Percentiles rank a stretch among this genome's conserved stretches.
Conservation (phyloP, 2,888 invertebrate genomes). For the Drosophila meridionalis region DNA sequence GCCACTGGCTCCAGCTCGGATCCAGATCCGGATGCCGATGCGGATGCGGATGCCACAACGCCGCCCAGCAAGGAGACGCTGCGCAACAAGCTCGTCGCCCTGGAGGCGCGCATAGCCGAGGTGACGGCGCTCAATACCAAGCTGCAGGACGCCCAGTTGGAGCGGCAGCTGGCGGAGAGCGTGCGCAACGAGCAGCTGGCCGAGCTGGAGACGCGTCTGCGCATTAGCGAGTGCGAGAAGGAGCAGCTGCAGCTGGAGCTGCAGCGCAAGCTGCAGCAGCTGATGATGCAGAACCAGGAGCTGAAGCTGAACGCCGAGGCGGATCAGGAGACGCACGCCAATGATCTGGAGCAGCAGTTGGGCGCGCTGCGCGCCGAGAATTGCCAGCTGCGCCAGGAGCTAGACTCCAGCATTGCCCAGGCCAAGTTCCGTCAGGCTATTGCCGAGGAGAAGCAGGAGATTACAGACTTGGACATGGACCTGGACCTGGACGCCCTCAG, state of each 20-base stretch:
- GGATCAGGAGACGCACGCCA: conserved; percentile 75
- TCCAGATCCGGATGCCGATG: conserved; percentile 49
- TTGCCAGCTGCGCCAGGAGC: conserved; percentile 68
- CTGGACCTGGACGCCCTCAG: conserved; percentile 32
- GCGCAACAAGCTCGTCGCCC: conserved; percentile 82
- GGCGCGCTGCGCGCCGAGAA: conserved; percentile 72
- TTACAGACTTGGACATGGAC: conserved; percentile 82
- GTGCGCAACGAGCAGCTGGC: conserved; percentile 72
- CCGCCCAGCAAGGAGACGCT: conserved; percentile 78
- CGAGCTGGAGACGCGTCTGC: conserved; percentile 73
- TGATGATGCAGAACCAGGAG: conserved; percentile 79
- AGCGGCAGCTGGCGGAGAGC: conserved; percentile 75
- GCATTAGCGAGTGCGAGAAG: conserved; percentile 77
- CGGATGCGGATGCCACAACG: conserved; percentile 51
- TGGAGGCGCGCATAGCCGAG: conserved; percentile 77
- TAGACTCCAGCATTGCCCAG: conserved; percentile 70
- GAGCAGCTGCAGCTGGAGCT: conserved; percentile 78
- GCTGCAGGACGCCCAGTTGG: conserved; percentile 78
- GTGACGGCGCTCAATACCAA: conserved; percentile 74
- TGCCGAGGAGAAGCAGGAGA: conserved; percentile 80
- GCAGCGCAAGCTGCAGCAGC: conserved; percentile 73
- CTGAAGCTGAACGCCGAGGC: conserved; percentile 78
- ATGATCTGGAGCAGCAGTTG: conserved; percentile 75
- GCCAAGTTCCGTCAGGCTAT: conserved; percentile 76
- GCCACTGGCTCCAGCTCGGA: conserved; percentile 54